Base-by-base conservation (phyloP, 2,113 vertebrate genomes). In the Podarcis cretensis region DNA sequence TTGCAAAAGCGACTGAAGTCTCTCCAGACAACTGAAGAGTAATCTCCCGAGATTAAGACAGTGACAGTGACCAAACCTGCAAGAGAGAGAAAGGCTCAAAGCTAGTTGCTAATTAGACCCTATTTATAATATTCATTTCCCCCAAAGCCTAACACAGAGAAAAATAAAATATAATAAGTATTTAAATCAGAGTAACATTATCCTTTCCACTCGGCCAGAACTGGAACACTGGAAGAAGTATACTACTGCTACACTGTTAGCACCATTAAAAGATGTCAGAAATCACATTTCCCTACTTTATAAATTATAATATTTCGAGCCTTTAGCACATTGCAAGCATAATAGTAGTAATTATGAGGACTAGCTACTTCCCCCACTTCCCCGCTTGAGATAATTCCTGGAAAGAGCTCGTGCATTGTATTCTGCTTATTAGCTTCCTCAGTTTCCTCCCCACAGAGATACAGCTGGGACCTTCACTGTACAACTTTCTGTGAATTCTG, bases 81-180 rank as follows among this genome's bases (percentile, higher is more conserved):
- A 90, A 87, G 90, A 63, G 78, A 37, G 57, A 37, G 89, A 80
- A 92, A 92, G 35, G 12, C 37, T 85, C n/a, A n/a, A 80, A 92
- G 71, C 59, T 88, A 92, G n/a, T 81, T 94, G 85, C 81, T 94
- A 93, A 95, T 93, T 91, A 82, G 83, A 91, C 87, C 81, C 54
- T 92, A 91, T 93, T 95, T 91, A 91, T 37, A 57, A 48, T 43
- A 89, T 65, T 81, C 88, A 81, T 91, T 83, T 94, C 69, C 63
- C 83, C 87, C 73, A 86, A 68, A 92, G 73, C 6, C 76, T 92
- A 87, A 32, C 10, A 37, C 8, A 81, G 76, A 88, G 21, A 71
- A 89, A 23, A 85, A 16, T 18, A 76, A 87, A 91, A 85, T n/a
- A 35, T 32, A 4, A 35, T 54, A 63, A 54, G 40, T 90, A 43